Percentiles rank a stretch among this genome's conserved stretches.
Conservation (phyloP, 2,888 invertebrate genomes). For the Microctonus aethiopoides region DNA sequence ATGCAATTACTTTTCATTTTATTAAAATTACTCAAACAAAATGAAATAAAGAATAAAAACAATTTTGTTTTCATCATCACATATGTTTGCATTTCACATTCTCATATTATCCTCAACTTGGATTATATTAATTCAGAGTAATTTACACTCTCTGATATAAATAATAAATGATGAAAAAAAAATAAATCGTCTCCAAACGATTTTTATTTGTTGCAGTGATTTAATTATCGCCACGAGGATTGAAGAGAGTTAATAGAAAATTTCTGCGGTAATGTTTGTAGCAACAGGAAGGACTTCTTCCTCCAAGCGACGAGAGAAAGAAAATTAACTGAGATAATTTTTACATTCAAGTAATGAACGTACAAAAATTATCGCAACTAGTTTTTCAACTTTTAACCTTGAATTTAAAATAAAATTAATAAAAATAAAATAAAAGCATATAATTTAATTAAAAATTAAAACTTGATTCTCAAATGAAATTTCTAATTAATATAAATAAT, state of each 20-base stretch:
- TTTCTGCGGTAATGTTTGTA: conserved; percentile 30
- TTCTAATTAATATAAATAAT: not conserved
- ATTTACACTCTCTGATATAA: not conserved
- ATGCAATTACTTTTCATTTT: not conserved
- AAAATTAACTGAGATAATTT: not conserved
- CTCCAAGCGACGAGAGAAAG: not conserved
- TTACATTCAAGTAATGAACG: no score
- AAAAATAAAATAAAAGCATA: no score
- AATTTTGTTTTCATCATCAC: not conserved
- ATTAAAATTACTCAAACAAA: not conserved
- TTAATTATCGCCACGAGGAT: not conserved
- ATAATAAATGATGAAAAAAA: not conserved
- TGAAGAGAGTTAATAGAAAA: conserved; percentile 35
- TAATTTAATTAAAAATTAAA: not conserved
- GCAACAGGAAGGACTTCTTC: not conserved
- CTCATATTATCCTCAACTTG: not conserved
- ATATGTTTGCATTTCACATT: not conserved
- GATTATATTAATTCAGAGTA: not conserved
- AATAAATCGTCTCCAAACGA: not conserved
- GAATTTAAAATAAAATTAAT: no score
- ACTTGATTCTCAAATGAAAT: no score
- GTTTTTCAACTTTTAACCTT: not conserved
- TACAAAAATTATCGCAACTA: not conserved
- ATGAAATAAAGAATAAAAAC: not conserved
- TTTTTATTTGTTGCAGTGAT: not conserved